Percentiles rank a stretch among this genome's conserved stretches.
phyloP scores from a whole-genome alignment of 2,888 invertebrate species.

The Ypsolopha sequella region DNA sequence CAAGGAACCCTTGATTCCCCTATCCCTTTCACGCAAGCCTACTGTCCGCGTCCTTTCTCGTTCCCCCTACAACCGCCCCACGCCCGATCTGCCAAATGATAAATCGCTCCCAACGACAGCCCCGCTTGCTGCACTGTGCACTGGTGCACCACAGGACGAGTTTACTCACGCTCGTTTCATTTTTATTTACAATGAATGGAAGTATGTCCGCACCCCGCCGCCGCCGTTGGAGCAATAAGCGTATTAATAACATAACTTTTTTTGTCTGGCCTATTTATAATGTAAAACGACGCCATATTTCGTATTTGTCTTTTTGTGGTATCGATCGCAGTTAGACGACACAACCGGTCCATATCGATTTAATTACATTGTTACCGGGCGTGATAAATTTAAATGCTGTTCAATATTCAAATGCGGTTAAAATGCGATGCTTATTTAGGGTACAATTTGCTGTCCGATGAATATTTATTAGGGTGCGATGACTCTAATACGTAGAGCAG shows the following conservation, averaged over 20 bases:
- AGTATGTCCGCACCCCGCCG: slow-evolving; percentile 17
- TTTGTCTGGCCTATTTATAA: slow-evolving; percentile 17
- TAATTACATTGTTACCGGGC: slow-evolving; percentile 41
- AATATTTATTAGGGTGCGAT: slow-evolving; percentile 49
- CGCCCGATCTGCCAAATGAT: slow-evolving; percentile 43
- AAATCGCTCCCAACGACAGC: slow-evolving; percentile 51
- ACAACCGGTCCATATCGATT: slow-evolving; percentile 30
- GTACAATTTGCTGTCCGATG: slow-evolving; percentile 43
- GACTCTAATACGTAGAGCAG: slow-evolving; percentile 18
- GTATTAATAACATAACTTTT: slow-evolving; percentile 42
- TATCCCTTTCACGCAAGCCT: slow-evolving; percentile 28
- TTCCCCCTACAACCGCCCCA: slow-evolving; percentile 31
- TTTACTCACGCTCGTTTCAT: slow-evolving; percentile 34
- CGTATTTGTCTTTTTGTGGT: slow-evolving; percentile 16
- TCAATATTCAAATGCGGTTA: slow-evolving; percentile 37
- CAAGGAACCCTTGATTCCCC: slow-evolving; percentile 26
- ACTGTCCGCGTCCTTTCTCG: slow-evolving; percentile 23
- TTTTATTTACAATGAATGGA: slow-evolving; percentile 53
- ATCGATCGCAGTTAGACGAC: slow-evolving; percentile 31
- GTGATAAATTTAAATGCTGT: slow-evolving; percentile 40
- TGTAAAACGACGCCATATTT: slow-evolving; percentile 9
- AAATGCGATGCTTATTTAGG: slow-evolving; percentile 35
- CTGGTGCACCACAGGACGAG: slow-evolving; percentile 37
- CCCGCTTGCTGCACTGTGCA: slow-evolving; percentile 29
- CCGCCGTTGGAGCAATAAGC: slow-evolving; percentile 29